Evolutionary conservation across 2,888 invertebrate species (phyloP).

Genomic region (Hemistola chrysoprasaria): DNA sequence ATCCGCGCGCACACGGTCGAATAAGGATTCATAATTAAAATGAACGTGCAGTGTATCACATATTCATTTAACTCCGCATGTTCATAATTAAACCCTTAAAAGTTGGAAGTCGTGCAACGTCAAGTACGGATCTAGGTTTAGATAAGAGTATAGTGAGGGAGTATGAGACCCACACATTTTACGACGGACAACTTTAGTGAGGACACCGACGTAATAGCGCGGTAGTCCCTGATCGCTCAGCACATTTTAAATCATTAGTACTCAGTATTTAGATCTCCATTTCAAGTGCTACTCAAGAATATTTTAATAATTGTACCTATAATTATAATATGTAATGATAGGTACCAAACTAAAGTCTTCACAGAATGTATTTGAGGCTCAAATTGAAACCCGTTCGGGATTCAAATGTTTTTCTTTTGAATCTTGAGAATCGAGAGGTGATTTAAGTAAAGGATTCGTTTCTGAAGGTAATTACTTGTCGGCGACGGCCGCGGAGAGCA

Average conservation of each 20-base stretch:
- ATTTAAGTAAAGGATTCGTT: constrained; percentile 45
- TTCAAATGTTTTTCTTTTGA: constrained; percentile 17
- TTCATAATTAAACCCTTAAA: constrained; percentile 32
- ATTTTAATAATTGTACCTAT: too few relatives aligned
- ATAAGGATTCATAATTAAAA: constrained; percentile 12
- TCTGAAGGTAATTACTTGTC: constrained; percentile 33
- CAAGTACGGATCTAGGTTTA: constrained; percentile 14
- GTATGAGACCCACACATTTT: constrained; percentile 13
- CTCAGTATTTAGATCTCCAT: constrained; percentile 12
- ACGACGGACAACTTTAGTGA: constrained; percentile 18
- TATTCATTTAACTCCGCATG: constrained; percentile 16
- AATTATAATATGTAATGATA: background rate
- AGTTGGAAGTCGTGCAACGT: constrained; percentile 29
- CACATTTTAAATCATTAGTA: constrained; percentile 17
- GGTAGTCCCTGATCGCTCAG: constrained; percentile 15
- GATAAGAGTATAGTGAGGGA: constrained; percentile 12
- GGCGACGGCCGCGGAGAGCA: constrained; percentile 28
- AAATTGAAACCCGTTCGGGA: constrained; percentile 12
- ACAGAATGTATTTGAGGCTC: constrained; percentile 5
- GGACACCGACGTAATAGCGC: constrained; percentile 11
- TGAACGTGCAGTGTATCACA: constrained; percentile 7
- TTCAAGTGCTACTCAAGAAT: too few relatives aligned
- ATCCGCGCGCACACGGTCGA: constrained; percentile 14
- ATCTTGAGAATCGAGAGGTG: constrained; percentile 36
- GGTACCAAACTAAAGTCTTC: background rate